Base-by-base conservation (phyloP, 64 coral and sea anemone species). In the Orbicella faveolata region DNA sequence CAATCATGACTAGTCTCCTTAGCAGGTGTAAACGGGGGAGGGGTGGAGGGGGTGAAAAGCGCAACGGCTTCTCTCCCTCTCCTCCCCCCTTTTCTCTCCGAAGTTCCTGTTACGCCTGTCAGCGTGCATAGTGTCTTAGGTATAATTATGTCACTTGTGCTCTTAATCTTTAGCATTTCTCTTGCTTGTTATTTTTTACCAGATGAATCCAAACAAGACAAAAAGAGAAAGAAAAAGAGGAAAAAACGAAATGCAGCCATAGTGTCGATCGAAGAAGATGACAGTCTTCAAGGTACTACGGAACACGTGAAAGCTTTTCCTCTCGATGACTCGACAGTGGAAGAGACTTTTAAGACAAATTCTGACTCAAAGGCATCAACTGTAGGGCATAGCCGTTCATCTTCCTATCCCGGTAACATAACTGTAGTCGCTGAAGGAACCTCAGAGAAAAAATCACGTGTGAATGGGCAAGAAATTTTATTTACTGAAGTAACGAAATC, bases 211-310 rank as follows among this genome's bases (percentile, higher is more conserved):
- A 81, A 89, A 89, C 37, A 36, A n/a, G 93, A 96, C 68, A 93
- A 95, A 61, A 99, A 95, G 77, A 96, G 88, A 73, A 95, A 96
- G 91, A 95, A 95, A 61, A 95, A 95, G 79, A 95, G 92, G 59
- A 99, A 99, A 68, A 99, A 93, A 84, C 61, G 83, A 80, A 94
- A 61, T 83, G 84, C 91, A 20, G 94, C 94, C 23, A 98, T 98
- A 81, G 96, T 87, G 17, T 84, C 88, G 11, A 99, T 99, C 35
- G 97, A 95, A 91, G 95, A 96, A 69, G 87, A 76, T 30, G 74
- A 63, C 15, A 84, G 59, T 61, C 26, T 13, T 0, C 34, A 84
- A 6, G 65, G 86, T 75, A 86, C 55, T 9, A 13, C 66, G 63
- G 41, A 20, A 59, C 76, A 78, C 86, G 18, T 63, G 13, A 83